Evolutionary conservation across 2,888 invertebrate genomes (phyloP), one percentile per base, ranked within the genome.

Genomic region (Blastobasis adustella): DNA sequence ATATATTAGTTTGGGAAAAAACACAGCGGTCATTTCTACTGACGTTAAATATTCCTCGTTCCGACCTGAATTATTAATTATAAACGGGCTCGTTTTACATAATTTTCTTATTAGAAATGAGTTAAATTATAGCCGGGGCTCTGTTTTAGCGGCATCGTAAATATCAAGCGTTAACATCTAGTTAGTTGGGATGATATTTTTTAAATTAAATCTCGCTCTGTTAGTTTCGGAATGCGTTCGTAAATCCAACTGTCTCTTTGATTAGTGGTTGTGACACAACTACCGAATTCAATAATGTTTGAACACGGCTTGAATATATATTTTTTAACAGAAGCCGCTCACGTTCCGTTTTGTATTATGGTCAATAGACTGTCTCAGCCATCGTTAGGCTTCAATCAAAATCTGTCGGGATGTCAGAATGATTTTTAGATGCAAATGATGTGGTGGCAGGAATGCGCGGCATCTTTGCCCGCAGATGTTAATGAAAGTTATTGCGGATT

Each of bases 71-170:
- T 84, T 83, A 85, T 82, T 85, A 83, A 85, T 86, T 83, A 78
- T 76, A 82, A 86, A 78, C 73, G 73, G 67, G 47, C 60, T 66
- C 67, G 63, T 76, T 85, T 84, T 80, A 83, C 86, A 85, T 86
- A 86, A 86, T 84, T 85, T 81, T 79, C 81, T 81, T 82, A 85
- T 85, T 82, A 82, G 71, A 73, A 73, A 76, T 74, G 69, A 80
- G 73, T 82, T 81, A 78, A 84, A 79, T 79, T 83, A 85, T 79
- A 72, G 66, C 67, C 58, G 54, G 63, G 62, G 66, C 65, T 76
- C 71, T 79, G 84, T 85, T 85, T 86, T 83, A 85, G 82, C 79
- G 79, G 83, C 72, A 65, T 82, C 82, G 66, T 85, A 85, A 84
- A 85, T 83, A 71, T 62, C 63, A 69, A 75, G 66, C 59, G 64